phyloP scores from a whole-genome alignment of 2,113 vertebrate genomes.

The Oncorhynchus kisutch region DNA sequence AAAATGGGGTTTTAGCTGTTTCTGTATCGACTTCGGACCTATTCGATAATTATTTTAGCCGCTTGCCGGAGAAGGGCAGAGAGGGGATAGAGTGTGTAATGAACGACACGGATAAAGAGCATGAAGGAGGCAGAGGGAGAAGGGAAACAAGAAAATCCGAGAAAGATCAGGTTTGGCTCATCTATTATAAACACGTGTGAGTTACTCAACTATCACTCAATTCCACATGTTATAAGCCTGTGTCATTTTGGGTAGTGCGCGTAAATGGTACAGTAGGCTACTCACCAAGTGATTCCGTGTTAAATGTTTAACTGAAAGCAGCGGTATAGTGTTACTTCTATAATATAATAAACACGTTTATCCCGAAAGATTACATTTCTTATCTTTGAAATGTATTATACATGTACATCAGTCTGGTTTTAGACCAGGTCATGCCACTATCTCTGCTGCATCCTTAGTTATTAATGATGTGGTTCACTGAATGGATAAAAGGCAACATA shows the following conservation, averaged over 20 bases:
- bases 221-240: background rate
- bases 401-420: background rate
- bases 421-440: no score
- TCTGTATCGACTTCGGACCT: background rate
- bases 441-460: no score
- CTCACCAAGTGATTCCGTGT: background rate
- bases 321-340: no score
- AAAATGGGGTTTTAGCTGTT: background rate
- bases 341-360: no score
- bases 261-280: background rate
- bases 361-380: background rate
- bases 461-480: no score
- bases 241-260: background rate
- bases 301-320: no score
- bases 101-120: conserved; percentile 35
- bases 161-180: conserved; percentile 57
- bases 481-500: no score
- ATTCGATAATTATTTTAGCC: background rate
- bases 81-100: conserved; percentile 11
- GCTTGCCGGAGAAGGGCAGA: background rate
- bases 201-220: no score
- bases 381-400: no score
- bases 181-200: background rate
- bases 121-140: conserved; percentile 20
- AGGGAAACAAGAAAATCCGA: conserved; percentile 37